These are phyloP conservation scores for Forbesichthys papilliferus DNA, from an alignment of 2,113 vertebrate species.

Conservation along the genomic window DNA sequence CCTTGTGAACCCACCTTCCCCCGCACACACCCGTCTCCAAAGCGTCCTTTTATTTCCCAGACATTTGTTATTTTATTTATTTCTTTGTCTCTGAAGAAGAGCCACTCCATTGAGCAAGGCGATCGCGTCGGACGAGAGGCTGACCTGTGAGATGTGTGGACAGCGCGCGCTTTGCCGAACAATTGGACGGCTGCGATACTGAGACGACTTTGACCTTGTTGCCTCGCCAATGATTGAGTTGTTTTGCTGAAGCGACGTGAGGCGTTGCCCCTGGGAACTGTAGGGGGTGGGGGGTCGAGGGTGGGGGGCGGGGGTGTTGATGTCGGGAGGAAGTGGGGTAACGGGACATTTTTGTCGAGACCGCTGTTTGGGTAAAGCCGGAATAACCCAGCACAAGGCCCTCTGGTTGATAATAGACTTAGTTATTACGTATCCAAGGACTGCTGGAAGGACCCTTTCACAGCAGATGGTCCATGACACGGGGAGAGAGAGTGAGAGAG, in stretches of 20 bases:
- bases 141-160: slow-evolving; percentile 16
- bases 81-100: slow-evolving; percentile 18
- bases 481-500: slow-evolving; percentile 31
- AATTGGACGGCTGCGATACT: slow-evolving; percentile 46
- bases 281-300: no score
- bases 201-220: slow-evolving; percentile 56
- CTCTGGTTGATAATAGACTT: slow-evolving; percentile 53
- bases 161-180: slow-evolving; percentile 43
- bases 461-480: slow-evolving; percentile 60
- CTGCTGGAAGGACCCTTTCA: slow-evolving; percentile 49
- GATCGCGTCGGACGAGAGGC: slow-evolving; percentile 39
- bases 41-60: slow-evolving; percentile 29
- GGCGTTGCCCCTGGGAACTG: not conserved
- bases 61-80: not conserved
- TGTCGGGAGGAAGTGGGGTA: slow-evolving; percentile 30
- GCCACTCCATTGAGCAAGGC: not conserved
- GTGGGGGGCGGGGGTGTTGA: slow-evolving; percentile 24
- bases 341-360: slow-evolving; percentile 26
- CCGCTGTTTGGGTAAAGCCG: slow-evolving; percentile 30
- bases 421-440: slow-evolving; percentile 64
- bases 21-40: slow-evolving; percentile 13
- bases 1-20: no score
- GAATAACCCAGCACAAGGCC: slow-evolving; percentile 43
- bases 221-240: slow-evolving; percentile 70
- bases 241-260: slow-evolving; percentile 38